Evolutionary conservation across 2,888 invertebrate genomes (phyloP), one percentile per base, ranked within the genome.

Genomic region (Heliconius hortense): DNA sequence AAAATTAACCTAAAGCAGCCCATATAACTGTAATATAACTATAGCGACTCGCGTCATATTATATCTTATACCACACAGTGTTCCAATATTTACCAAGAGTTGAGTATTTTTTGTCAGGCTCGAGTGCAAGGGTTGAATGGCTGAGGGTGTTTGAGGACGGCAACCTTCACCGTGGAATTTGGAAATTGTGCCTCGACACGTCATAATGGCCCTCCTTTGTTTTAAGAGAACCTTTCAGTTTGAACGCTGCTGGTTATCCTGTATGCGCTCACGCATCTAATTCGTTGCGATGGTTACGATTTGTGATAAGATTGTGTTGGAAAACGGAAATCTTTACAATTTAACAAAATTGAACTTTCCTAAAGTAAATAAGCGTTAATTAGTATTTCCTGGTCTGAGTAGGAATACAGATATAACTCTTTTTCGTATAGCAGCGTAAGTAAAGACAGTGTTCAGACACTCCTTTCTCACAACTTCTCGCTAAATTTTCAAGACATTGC

Each of bases 101-200:
- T 88, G 88, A 91, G 92, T 92, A 92, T 92, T 93, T 93, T 93
- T 93, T 93, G 93, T 94, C 90, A 90, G 87, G 90, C 90, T 86
- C 88, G 84, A 90, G 88, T 90, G 86, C 90, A 91, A 93, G 93
- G 93, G 93, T 93, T 94, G 93, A 93, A 94, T 92, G 91, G 91
- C 87, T 88, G 87, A 87, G 89, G 89, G 88, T 93, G 88, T 93
- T 92, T 91, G 87, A 83, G 86, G 87, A 91, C 85, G 81, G 84
- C 87, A 84, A 84, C 85, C 84, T 86, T 85, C 84, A 79, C 82
- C 80, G 80, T 82, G 86, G 87, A 87, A 88, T 89, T 85, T 84
- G 84, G 85, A 86, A 87, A 87, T 86, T 84, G 81, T 84, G 81
- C 83, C 82, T 80, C 81, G 79, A 83, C 81, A 80, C 80, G 79